Evolutionary conservation across 1,140 invertebrate genomes (phyloP).

Genomic region (Eueides isabella): DNA sequence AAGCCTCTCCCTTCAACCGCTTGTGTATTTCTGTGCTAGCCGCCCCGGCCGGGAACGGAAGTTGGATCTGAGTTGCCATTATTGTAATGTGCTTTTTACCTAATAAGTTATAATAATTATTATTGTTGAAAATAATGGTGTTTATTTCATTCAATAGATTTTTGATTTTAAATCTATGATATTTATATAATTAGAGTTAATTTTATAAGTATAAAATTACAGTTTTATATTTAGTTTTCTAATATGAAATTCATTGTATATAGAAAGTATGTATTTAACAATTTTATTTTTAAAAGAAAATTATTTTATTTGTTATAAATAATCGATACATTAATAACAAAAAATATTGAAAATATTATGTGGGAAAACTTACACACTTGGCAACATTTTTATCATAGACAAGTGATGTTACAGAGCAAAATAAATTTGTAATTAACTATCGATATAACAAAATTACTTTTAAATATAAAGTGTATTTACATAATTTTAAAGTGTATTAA

Average conservation of each 20-base stretch:
- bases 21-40: conserved; percentile 35
- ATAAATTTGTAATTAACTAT: conserved; percentile 8
- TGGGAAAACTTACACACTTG: conserved; percentile 18
- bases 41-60: conserved; percentile 36
- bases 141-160: no score
- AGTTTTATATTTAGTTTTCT: no score
- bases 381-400: conserved; percentile 48
- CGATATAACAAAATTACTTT: conserved; percentile 18
- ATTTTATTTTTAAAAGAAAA: no score
- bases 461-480: not conserved
- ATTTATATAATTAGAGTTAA: no score
- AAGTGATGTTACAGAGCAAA: conserved; percentile 27
- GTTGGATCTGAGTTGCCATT: conserved; percentile 33
- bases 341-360: no score
- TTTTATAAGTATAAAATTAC: no score
- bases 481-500: not conserved
- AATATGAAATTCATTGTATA: no score
- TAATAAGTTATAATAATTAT: no score
- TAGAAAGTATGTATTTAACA: not conserved
- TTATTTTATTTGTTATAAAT: no score
- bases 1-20: conserved; percentile 29
- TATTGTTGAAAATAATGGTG: no score
- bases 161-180: no score
- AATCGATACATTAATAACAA: no score
- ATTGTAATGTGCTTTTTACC: conserved; percentile 1